Evolutionary conservation across 2,888 invertebrate species (phyloP), one percentile per base, ranked within the genome.

Genomic region (Epirrhoe tristata): DNA sequence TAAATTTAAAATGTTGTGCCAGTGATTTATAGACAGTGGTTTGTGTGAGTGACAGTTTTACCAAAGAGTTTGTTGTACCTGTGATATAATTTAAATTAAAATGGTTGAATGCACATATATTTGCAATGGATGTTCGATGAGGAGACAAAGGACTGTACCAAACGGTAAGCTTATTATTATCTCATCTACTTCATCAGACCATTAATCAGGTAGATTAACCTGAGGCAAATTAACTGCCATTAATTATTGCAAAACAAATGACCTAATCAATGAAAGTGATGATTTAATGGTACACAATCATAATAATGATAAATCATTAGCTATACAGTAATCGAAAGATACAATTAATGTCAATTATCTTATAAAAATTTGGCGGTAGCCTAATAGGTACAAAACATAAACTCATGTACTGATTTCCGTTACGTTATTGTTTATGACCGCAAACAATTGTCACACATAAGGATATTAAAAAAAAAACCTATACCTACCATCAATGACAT

Each of bases 121-220:
- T 74, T 86, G 83, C 77, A 85, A 80, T 71, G 83, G 82, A 86
- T 87, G 85, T 85, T 83, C 82, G 78, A 80, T 81, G 66, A 82
- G 71, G 67, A 85, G 69, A 74, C 77, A 78, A 78, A 81, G 77
- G 80, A 79, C 76, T 63, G 69, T 78, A 68, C 82, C 71, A 81
- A 76, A 82, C 69, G 81, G 91, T 91, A 85, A 82, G 88, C 88
- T 61, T 66, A 53, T 69, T 48, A 17, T 39, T 31, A 58, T 56
- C 17, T 54, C 51, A n/a, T 50, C n/a, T 66, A 58, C 55, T n/a
- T 55, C 60, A 63, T 43, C 36, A 46, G 17, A 43, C 53, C 48
- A 57, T 53, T 48, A 34, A 56, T 57, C 32, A 16, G 46, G 10
- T 12, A 7, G 63, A 63, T 58, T 61, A 56, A 63, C 57, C 51